Conservation (phyloP, 1,140 invertebrate genomes). For the Tetranychus urticae region DNA sequence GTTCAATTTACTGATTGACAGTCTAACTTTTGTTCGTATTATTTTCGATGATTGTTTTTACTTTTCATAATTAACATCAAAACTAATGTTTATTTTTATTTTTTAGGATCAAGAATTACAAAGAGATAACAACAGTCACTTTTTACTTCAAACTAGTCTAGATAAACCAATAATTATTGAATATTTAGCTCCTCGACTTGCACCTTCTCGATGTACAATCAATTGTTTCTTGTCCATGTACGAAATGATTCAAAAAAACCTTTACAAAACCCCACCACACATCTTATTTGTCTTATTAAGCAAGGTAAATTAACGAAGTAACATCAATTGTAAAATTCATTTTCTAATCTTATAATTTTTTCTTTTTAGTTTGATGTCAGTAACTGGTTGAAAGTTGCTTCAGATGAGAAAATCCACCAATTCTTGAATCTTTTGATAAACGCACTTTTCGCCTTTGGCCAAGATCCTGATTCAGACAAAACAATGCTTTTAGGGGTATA, state of each 20-base stretch:
- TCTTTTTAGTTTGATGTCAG: slow-evolving; percentile 1
- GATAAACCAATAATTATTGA: background rate
- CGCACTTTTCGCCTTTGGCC: background rate
- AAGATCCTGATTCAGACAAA: background rate
- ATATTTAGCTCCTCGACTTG: background rate
- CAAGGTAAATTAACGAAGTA: background rate
- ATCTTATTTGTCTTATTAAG: background rate
- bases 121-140: background rate
- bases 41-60: background rate
- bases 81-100: background rate
- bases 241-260: background rate
- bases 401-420: background rate
- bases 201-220: background rate
- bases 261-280: background rate
- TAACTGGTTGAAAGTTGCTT: background rate
- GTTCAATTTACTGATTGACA: background rate
- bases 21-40: background rate
- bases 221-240: background rate
- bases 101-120: background rate
- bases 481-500: background rate
- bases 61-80: background rate
- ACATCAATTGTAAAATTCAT: background rate
- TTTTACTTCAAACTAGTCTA: background rate
- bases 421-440: background rate
- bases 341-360: background rate